Conservation (phyloP, 2,888 invertebrate genomes). For the Pachymerium ferrugineum region DNA sequence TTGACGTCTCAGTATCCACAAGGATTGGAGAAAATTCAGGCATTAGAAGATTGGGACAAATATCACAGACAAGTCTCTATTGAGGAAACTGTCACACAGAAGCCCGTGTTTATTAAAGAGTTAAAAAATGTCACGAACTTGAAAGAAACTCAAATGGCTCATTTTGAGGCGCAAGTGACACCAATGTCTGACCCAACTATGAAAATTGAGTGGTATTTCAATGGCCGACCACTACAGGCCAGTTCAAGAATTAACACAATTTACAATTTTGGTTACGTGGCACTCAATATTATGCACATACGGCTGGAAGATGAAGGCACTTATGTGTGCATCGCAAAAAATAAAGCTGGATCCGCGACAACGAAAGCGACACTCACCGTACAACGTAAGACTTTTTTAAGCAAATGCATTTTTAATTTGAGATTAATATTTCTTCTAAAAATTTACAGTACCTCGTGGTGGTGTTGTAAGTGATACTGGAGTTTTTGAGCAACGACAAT, state of each 20-base stretch:
- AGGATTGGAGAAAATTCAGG: conserved; percentile 81
- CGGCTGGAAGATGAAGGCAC: conserved; percentile 96
- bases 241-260: conserved; percentile 95
- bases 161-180: conserved; percentile 86
- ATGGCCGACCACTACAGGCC: conserved; percentile 87
- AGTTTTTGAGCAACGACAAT: conserved; percentile 81
- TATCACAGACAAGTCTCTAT: conserved; percentile 64
- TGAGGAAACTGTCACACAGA: conserved; percentile 68
- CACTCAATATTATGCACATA: conserved; percentile 96
- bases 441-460: conserved; percentile 56
- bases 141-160: conserved; percentile 84
- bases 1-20: conserved; percentile 84
- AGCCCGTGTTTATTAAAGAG: conserved; percentile 81
- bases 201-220: conserved; percentile 78
- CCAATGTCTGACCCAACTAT: conserved; percentile 89
- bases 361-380: conserved; percentile 67
- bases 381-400: conserved; percentile 39
- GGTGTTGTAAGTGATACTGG: conserved; percentile 81
- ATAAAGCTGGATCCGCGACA: conserved; percentile 82
- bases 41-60: conserved; percentile 69
- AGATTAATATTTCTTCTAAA: neutral
- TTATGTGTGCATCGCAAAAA: conserved; percentile 85
- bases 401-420: neutral
- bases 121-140: conserved; percentile 78
- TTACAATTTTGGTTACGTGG: conserved; percentile 98